Percentiles rank a stretch among this genome's conserved stretches.
Evolutionary conservation across 2,797 vertebrate genomes (phyloP).

Genomic region (Bovichtus variegatus): DNA sequence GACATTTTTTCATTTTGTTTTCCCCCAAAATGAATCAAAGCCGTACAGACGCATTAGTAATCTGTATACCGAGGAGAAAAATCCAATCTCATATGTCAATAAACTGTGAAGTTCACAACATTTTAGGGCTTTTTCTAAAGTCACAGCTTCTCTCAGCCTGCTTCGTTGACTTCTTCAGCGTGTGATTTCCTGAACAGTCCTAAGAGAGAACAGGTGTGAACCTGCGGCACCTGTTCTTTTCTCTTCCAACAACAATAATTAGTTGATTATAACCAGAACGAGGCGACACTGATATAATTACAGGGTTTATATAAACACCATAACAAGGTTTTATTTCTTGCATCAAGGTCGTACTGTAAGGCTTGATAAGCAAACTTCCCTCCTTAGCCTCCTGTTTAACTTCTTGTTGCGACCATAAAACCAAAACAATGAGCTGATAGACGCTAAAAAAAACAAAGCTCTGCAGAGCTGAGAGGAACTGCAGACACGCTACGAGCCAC

Average conservation of each 20-base stretch:
- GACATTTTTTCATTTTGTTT: conserved; percentile 6
- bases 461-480: not conserved
- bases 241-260: conserved; percentile 35
- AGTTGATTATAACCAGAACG: conserved; percentile 22
- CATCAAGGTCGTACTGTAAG: conserved; percentile 4
- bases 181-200: conserved; percentile 1
- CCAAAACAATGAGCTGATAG: not conserved
- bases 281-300: conserved; percentile 7
- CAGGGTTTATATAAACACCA: not conserved
- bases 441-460: not conserved
- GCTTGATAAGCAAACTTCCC: not conserved
- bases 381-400: not conserved
- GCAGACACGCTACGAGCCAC: not conserved
- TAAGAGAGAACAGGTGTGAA: conserved; percentile 45
- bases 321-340: conserved; percentile 7
- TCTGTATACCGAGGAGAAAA: not conserved
- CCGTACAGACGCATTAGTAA: not conserved
- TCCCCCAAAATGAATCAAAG: not conserved
- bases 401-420: not conserved
- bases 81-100: conserved; percentile 13
- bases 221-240: conserved; percentile 18
- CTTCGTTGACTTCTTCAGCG: conserved; percentile 5
- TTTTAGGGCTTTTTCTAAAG: not conserved
- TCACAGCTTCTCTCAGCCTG: conserved; percentile 4
- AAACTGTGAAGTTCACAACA: conserved; percentile 28